phyloP scores from a whole-genome alignment of 37 sponge, comb jelly and placozoan species.

The Chondrilla cf. caribensis region DNA sequence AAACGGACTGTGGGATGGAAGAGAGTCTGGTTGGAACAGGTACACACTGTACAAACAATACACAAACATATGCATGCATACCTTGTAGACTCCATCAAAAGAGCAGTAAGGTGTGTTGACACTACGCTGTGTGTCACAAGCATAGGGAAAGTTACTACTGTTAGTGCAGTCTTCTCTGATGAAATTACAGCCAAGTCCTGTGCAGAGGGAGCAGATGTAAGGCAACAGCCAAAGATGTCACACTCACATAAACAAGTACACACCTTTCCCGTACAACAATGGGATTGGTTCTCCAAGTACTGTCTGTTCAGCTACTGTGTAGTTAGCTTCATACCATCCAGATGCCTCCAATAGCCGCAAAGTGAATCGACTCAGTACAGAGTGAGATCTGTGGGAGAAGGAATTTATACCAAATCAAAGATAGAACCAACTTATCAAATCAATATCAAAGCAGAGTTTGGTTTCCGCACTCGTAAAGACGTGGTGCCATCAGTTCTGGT shows the following conservation, averaged over 20 bases:
- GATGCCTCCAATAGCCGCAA: conserved; percentile 38
- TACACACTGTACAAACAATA: neutral
- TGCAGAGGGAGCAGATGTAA: neutral
- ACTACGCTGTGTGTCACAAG: conserved; percentile 1
- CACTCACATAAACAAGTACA: neutral
- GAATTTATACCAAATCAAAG: neutral
- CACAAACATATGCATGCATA: neutral
- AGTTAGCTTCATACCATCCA: conserved; percentile 61
- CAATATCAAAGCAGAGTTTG: too few species aligned
- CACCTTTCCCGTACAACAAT: conserved; percentile 24
- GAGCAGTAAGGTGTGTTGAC: neutral
- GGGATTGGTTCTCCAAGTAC: neutral
- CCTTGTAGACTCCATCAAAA: conserved; percentile 13
- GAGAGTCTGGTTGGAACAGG: too few species aligned
- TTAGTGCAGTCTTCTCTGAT: conserved; percentile 18
- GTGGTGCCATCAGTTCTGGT: conserved; percentile 6
- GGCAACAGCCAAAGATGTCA: neutral
- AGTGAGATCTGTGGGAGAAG: conserved; percentile 38
- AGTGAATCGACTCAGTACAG: conserved; percentile 34
- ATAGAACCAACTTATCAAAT: too few species aligned
- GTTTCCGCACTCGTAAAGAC: too few species aligned
- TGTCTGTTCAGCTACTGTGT: conserved; percentile 16
- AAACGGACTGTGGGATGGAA: too few species aligned
- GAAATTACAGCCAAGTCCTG: conserved; percentile 41
- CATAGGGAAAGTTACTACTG: conserved; percentile 15